phyloP scores from a whole-genome alignment of 1,140 invertebrate genomes.

The Acyrthosiphon pisum region DNA sequence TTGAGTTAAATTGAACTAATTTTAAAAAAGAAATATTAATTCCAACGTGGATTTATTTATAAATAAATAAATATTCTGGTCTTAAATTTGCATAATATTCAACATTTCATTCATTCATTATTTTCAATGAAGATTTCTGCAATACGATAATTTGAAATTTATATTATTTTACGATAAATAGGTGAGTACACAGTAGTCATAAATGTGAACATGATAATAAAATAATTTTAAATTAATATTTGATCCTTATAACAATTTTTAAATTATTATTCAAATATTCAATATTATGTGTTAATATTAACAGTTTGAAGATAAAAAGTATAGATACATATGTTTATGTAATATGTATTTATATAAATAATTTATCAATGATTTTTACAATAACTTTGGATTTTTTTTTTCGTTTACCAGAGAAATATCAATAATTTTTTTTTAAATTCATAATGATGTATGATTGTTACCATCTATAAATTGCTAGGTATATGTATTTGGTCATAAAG shows the following conservation, averaged over 20 bases:
- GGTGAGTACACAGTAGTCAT: too few species aligned
- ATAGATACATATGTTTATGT: too few species aligned
- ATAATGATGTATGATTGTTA: neutral
- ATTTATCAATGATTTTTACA: neutral
- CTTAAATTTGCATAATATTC: neutral
- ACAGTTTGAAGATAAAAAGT: neutral
- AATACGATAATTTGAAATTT: neutral
- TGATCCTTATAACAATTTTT: neutral
- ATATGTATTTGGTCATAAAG: neutral
- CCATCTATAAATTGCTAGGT: neutral
- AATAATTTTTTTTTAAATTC: neutral
- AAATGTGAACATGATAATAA: neutral
- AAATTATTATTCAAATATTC: neutral
- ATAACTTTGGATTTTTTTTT: neutral
- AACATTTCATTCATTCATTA: neutral
- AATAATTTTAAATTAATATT: neutral
- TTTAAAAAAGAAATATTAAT: neutral
- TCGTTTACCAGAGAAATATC: neutral
- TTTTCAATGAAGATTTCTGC: neutral
- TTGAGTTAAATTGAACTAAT: conserved; percentile 5
- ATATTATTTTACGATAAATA: neutral
- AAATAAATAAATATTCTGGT: neutral
- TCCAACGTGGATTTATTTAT: neutral
- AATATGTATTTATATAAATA: too few species aligned
- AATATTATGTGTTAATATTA: neutral